Percentiles rank a stretch among this genome's conserved stretches.
phyloP scores from a whole-genome alignment of 2,888 invertebrate genomes.

The Poecilobothrus nobilitatus region DNA sequence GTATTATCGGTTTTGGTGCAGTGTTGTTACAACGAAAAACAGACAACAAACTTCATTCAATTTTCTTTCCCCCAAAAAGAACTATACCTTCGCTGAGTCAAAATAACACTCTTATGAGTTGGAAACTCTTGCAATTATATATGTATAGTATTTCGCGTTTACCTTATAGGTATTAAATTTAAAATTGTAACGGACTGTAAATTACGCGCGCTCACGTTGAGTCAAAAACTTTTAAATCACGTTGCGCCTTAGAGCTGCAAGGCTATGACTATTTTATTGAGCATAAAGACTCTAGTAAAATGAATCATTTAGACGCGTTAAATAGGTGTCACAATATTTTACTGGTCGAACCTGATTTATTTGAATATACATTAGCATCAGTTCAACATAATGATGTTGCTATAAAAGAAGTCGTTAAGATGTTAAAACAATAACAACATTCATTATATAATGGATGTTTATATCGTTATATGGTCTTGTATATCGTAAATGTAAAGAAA shows the following conservation, averaged over 20 bases:
- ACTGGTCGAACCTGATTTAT: no score
- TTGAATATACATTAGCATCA: no score
- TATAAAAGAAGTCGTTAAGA: no score
- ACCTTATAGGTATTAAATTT: no score
- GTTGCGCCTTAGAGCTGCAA: slow-evolving; percentile 7
- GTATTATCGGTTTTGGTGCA: slow-evolving; percentile 28
- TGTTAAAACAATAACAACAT: no score
- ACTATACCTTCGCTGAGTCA: slow-evolving; percentile 20
- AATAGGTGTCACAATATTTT: no score
- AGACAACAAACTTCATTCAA: slow-evolving; percentile 28
- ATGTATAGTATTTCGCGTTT: no score
- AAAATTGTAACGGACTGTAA: slow-evolving; percentile 20
- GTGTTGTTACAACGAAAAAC: slow-evolving; percentile 28
- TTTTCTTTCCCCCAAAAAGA: slow-evolving; percentile 32
- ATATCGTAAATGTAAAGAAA: no score
- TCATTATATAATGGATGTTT: no score
- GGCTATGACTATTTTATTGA: slow-evolving; percentile 20
- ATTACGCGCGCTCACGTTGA: slow-evolving; percentile 16
- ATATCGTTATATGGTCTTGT: no score
- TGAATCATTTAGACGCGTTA: slow-evolving; percentile 30
- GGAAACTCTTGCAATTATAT: no score
- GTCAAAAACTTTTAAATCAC: slow-evolving; percentile 21
- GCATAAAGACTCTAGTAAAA: slow-evolving; percentile 21
- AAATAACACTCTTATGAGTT: slow-evolving; percentile 31
- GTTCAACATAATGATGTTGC: no score